Evolutionary conservation across 53 echinoderm and acorn worm genomes (phyloP), one percentile per base, ranked within the genome.

Genomic region (Pentamera pediparva): DNA sequence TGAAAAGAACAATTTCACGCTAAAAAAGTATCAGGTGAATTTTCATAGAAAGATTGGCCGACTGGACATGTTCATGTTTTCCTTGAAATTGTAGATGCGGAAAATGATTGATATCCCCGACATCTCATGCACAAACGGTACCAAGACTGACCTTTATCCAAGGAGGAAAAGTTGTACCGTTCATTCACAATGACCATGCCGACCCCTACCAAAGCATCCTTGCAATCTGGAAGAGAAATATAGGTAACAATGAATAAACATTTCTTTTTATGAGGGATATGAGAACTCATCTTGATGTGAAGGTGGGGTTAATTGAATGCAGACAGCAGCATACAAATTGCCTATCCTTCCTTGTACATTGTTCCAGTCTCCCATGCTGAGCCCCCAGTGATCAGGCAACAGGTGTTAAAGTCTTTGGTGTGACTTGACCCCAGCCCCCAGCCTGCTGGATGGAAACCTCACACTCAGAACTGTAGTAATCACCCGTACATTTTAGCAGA

Each of bases 101-200:
- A n/a, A n/a, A n/a, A n/a, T n/a, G n/a, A n/a, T n/a, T 55, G 20
- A 55, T 2, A 55, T 27, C 21, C 10, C 55, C 20, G 28, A 55
- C 21, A 55, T 22, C 0, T 55, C 47, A 45, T 15, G 12, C 12
- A 45, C 47, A 45, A 45, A 55, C 43, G 15, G 15, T 10, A 55
- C 20, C 9, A 57, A 13, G 1, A 18, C 74, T 84, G 52, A 95
- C 96, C 96, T 91, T 90, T 95, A 62, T 95, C 96, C 36, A 95
- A 87, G 83, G 79, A 78, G 69, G 87, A 76, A 36, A 79, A 61
- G 12, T 76, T 74, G 69, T 82, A 85, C 40, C 74, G 77, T 39
- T 95, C 96, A 70, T 91, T 85, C 26, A 58, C 20, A 7, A 57
- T 47, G 28, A 95, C 49, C 35, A 95, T 39, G 45, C 96, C 96